Base-by-base conservation (phyloP, 2,888 invertebrate species). In the Tenthredo distinguenda region DNA sequence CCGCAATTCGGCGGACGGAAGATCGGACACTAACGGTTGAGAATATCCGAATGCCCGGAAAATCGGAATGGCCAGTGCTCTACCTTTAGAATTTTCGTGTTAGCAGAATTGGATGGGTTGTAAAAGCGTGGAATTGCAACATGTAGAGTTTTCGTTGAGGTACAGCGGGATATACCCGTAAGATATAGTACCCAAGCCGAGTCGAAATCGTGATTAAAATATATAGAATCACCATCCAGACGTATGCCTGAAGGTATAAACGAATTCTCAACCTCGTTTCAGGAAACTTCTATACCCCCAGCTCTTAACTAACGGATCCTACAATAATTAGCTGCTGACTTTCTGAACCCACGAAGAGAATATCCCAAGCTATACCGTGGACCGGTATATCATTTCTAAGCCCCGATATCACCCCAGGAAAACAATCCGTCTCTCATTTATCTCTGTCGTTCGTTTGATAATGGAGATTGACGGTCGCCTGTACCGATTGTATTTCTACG, bases 31-130 rank as follows among this genome's bases (percentile, higher is more conserved):
- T 77, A n/a, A 40, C 62, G 26, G 81, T 31, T 37, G 81, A 31
- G 12, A 40, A 62, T 43, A 21, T 81, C 26, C 62, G 62, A 62
- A 62, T 62, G 15, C 10, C 62, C 65, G 43, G 40, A 81, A 65
- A 81, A 81, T 81, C 65, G 81, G 65, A 81, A 81, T 62, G 21
- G 62, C 40, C 62, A 43, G n/a, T 55, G 31, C 34, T 18, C 55
- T 26, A 9, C 62, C 81, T 55, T 81, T 50, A 26, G 65, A 65
- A 62, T 65, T 58, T 31, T 37, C 65, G 62, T 26, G 21, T 81
- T 62, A 37, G 62, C 62, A 43, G 26, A 81, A 62, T 62, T 21
- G 81, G 40, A 34, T 62, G 26, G 40, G 12, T 62, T 40, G 62
- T 55, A 55, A 81, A 62, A 62, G 81, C 40, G 37, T 62, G 18